These are phyloP conservation scores for Sylvia atricapilla DNA, from an alignment of 2,113 vertebrate genomes.

Conservation along the genomic window DNA sequence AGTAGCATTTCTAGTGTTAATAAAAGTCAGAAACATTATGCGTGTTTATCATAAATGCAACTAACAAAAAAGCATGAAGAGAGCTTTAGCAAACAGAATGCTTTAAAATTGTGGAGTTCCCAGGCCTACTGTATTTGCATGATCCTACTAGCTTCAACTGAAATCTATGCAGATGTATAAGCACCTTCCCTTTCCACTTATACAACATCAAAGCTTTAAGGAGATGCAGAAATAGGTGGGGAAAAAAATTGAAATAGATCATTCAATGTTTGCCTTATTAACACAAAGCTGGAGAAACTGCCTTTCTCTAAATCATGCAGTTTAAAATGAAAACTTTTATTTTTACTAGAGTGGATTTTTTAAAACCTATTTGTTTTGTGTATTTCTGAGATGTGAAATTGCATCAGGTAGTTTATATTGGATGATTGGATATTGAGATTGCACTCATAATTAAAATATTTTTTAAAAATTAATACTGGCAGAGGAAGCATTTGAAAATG, in stretches of 20 bases:
- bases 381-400: neutral
- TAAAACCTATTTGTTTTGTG: neutral
- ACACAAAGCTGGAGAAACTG: neutral
- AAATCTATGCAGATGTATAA: neutral
- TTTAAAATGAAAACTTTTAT: neutral
- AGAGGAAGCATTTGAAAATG: neutral
- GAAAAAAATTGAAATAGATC: neutral
- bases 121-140: neutral
- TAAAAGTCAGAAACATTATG: neutral
- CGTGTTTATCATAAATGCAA: neutral
- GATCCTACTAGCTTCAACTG: neutral
- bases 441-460: neutral
- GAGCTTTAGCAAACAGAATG: neutral
- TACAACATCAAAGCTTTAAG: neutral
- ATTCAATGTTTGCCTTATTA: neutral
- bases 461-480: neutral
- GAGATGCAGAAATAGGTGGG: neutral
- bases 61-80: neutral
- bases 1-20: neutral
- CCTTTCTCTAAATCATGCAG: neutral
- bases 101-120: neutral
- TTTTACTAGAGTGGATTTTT: neutral
- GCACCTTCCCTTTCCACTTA: neutral
- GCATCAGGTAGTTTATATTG: neutral
- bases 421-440: neutral